Evolutionary conservation across 2,888 invertebrate genomes (phyloP).

Genomic region (Cheilosia vulpina): DNA sequence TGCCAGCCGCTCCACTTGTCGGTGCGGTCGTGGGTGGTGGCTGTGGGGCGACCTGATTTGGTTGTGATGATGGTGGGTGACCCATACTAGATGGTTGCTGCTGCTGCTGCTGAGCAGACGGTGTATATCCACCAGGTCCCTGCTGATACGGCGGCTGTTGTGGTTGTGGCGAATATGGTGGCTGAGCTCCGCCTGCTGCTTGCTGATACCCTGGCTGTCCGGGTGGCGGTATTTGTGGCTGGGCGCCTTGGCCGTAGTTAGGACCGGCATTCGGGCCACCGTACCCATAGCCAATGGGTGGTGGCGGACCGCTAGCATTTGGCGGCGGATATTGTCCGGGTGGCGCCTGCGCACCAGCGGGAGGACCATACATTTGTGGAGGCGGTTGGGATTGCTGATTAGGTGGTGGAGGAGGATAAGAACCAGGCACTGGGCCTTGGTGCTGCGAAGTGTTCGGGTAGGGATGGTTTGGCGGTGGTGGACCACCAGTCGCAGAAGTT

Average conservation of each 20-base stretch:
- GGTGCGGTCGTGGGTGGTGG: slow-evolving; percentile 77
- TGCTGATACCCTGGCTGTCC: slow-evolving; percentile 82
- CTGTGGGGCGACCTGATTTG: slow-evolving; percentile 69
- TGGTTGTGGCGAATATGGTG: slow-evolving; percentile 83
- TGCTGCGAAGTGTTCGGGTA: slow-evolving; percentile 84
- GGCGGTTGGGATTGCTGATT: slow-evolving; percentile 79
- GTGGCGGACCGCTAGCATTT: slow-evolving; percentile 84
- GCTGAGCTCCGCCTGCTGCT: slow-evolving; percentile 80
- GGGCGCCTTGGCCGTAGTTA: slow-evolving; percentile 76
- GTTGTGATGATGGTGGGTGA: slow-evolving; percentile 76
- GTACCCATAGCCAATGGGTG: slow-evolving; percentile 84
- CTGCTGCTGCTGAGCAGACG: slow-evolving; percentile 79
- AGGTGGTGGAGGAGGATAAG: slow-evolving; percentile 84
- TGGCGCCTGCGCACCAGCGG: slow-evolving; percentile 82
- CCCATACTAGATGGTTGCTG: slow-evolving; percentile 79
- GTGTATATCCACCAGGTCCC: slow-evolving; percentile 81
- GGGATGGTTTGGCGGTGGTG: slow-evolving; percentile 82
- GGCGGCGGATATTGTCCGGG: slow-evolving; percentile 82
- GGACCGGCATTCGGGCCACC: slow-evolving; percentile 78
- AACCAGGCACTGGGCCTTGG: slow-evolving; percentile 83
- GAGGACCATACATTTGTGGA: slow-evolving; percentile 79
- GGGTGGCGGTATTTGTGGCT: slow-evolving; percentile 79
- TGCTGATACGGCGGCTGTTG: slow-evolving; percentile 83
- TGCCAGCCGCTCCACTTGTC: slow-evolving; percentile 79
- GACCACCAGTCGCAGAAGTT: slow-evolving; percentile 81